These are phyloP conservation scores for Apogon talboti DNA, from an alignment of 2,797 vertebrate genomes.

Conservation along the genomic window DNA sequence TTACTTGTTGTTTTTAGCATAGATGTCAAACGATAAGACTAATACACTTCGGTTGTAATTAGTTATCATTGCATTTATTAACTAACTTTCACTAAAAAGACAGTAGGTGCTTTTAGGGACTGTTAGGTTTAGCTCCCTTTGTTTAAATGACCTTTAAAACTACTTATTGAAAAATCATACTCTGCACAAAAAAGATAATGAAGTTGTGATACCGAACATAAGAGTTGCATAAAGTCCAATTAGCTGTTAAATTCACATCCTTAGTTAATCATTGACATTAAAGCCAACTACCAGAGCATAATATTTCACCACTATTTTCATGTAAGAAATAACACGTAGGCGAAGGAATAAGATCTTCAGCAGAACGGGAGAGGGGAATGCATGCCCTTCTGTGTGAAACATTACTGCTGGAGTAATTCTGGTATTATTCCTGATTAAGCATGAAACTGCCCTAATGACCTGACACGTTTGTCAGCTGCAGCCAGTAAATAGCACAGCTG, in stretches of 20 bases:
- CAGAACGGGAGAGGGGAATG: neutral
- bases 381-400: neutral
- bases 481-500: constrained; percentile 46
- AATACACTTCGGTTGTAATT: no score
- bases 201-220: no score
- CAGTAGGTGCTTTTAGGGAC: no score
- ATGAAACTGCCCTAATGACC: constrained; percentile 55
- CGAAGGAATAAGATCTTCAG: neutral
- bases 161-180: no score
- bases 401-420: constrained; percentile 23
- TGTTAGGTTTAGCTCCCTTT: no score
- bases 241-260: neutral
- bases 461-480: constrained; percentile 48
- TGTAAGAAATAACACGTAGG: neutral
- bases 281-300: neutral
- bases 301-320: neutral
- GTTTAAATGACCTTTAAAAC: no score
- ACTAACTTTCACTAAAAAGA: no score
- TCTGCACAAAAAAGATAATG: no score
- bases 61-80: no score
- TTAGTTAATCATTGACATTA: neutral
- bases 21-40: no score
- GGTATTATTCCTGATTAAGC: constrained; percentile 46
- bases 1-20: no score
- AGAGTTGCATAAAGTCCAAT: no score